These are phyloP conservation scores for Phengaris alcon DNA, from an alignment of 2,888 invertebrate species.

Conservation along the genomic window DNA sequence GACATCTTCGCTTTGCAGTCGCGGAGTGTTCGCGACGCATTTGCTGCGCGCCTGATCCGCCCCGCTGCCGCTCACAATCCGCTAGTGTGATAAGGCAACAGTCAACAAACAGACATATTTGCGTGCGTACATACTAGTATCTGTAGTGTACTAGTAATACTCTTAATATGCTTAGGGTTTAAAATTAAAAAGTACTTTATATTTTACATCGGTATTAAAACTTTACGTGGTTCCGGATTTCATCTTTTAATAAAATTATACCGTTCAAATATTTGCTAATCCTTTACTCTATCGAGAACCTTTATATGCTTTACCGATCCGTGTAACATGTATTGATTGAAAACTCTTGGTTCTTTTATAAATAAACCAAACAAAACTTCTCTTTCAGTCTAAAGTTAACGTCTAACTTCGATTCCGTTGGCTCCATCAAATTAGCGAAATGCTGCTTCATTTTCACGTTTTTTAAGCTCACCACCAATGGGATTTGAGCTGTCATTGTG, in stretches of 20 bases:
- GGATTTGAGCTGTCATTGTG: constrained; percentile 41
- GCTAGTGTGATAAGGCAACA: too few species aligned
- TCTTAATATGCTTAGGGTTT: too few species aligned
- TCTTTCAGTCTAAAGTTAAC: constrained; percentile 62
- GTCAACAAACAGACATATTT: too few species aligned
- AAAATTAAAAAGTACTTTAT: too few species aligned
- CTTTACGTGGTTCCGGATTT: background rate
- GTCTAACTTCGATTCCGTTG: constrained; percentile 57
- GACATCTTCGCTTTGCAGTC: too few species aligned
- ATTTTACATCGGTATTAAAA: too few species aligned
- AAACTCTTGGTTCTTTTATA: constrained; percentile 8
- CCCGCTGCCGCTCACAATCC: too few species aligned
- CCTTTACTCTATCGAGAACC: constrained; percentile 1
- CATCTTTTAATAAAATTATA: background rate
- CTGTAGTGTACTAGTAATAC: too few species aligned
- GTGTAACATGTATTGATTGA: constrained; percentile 21
- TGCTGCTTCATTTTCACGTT: constrained; percentile 54
- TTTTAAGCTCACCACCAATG: constrained; percentile 46
- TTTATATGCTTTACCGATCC: background rate
- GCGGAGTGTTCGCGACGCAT: too few species aligned
- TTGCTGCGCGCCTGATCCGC: too few species aligned
- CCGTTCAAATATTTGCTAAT: background rate
- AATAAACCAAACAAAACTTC: constrained; percentile 27
- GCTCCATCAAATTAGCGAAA: constrained; percentile 58
- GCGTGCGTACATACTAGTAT: too few species aligned